These are phyloP conservation scores for Acanthurus tractus DNA, from an alignment of 2,797 vertebrate genomes.

Conservation along the genomic window DNA sequence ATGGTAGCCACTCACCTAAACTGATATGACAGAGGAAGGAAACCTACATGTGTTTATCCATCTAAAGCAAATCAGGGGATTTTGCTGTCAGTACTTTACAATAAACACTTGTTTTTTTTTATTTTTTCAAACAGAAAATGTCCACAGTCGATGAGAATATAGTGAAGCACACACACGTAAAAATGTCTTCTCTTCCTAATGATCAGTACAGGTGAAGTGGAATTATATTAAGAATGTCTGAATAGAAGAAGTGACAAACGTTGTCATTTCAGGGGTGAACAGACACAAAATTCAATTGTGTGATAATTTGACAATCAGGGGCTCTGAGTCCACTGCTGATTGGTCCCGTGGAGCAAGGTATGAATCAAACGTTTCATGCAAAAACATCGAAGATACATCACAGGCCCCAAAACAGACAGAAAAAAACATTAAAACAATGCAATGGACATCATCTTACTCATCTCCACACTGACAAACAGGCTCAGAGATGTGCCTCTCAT, in stretches of 20 bases:
- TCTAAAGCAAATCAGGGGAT: conserved; percentile 20
- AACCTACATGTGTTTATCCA: conserved; percentile 19
- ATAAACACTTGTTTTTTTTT: conserved; percentile 36
- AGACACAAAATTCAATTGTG: conserved; percentile 17
- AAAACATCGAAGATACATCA: conserved; percentile 44
- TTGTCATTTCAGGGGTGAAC: conserved; percentile 17
- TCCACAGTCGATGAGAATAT: conserved; percentile 39
- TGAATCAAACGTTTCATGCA: conserved; percentile 61
- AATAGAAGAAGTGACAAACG: conserved; percentile 29
- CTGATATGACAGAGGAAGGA: conserved; percentile 15
- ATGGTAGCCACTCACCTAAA: conserved; percentile 28
- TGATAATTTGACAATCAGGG: conserved; percentile 9
- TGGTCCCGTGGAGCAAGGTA: conserved; percentile 73
- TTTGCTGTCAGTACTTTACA: conserved; percentile 26
- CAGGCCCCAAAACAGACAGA: conserved; percentile 30
- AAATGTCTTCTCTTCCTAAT: conserved; percentile 16
- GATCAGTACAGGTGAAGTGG: conserved; percentile 43
- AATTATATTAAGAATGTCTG: conserved; percentile 31
- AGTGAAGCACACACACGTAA: conserved; percentile 31
- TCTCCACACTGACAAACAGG: conserved; percentile 2
- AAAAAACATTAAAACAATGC: not conserved
- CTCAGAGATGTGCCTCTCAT: not conserved
- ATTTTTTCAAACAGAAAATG: conserved; percentile 37
- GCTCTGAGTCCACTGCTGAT: conserved; percentile 47
- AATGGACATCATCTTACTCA: conserved; percentile 3